Base-by-base conservation (phyloP, 2,797 vertebrate species). In the Sebastes steindachneri region DNA sequence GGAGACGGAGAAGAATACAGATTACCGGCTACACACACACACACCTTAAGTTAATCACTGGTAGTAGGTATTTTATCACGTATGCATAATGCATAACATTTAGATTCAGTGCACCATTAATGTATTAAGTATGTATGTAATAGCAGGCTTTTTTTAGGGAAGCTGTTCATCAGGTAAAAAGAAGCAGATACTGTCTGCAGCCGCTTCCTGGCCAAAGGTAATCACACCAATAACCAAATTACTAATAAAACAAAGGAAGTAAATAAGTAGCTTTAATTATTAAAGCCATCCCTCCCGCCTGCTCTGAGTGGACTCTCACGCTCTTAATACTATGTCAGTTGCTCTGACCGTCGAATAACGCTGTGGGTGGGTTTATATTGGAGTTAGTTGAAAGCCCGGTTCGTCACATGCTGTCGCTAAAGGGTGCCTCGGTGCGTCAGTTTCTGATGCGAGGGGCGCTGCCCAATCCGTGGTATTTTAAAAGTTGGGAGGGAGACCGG, bases 1-100 rank as follows among this genome's bases (percentile, higher is more conserved):
- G 26, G 62, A 67, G 31, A 41, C 5, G 60, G 67, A 85, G 68
- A 85, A 75, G 82, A 91, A 92, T 90, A 87, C 79, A 84, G 75
- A 91, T 88, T 72, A 80, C 54, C 33, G 26, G 14, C 8, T 75
- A 57, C 68, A 57, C 68, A 58, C 62, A 48, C 59, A 60, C 29
- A 41, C 53, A 48, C 53, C 12, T 28, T n/a, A 73, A 26, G 1
- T 53, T 28, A 28, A 9, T 59, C 25, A 62, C 26, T 33, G 23
- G 7, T 28, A 14, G 41, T 28, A 53, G 17, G 25, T 65, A 53
- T 59, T 79, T 71, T 28, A 67, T 64, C 68, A 73, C 28, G 3
- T 21, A 21, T 45, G 23, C 54, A 48, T 25, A 11, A n/a, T 45
- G 29, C 29, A 7, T 48, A 23, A 25, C 60, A 41, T 54, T 60